Conservation (phyloP, 1,140 invertebrate species). For the Carposina sasakii region DNA sequence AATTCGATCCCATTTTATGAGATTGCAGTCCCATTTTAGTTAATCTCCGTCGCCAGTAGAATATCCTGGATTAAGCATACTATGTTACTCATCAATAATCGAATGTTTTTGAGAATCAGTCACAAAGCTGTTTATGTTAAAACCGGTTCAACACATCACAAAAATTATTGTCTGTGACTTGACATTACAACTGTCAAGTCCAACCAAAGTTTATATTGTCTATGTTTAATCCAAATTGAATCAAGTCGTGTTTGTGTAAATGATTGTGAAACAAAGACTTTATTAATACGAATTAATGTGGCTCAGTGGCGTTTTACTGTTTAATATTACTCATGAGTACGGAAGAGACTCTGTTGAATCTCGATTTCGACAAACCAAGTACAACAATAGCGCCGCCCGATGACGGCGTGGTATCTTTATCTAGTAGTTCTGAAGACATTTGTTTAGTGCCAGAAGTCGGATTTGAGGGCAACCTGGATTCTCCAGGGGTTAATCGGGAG, state of each 20-base stretch:
- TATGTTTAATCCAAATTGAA: slow-evolving; percentile 38
- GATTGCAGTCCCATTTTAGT: no score
- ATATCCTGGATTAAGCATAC: no score
- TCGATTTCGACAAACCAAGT: slow-evolving; percentile 69
- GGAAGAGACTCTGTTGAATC: slow-evolving; percentile 72
- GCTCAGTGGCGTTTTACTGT: slow-evolving; percentile 55
- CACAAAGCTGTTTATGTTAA: no score
- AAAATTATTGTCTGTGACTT: no score
- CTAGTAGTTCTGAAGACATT: slow-evolving; percentile 76
- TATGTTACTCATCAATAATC: no score
- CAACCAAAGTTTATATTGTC: no score
- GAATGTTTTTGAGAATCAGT: no score
- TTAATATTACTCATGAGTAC: slow-evolving; percentile 72
- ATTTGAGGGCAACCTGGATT: slow-evolving; percentile 81
- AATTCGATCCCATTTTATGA: no score
- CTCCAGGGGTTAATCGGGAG: slow-evolving; percentile 85
- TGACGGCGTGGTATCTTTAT: slow-evolving; percentile 71
- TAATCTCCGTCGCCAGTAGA: no score
- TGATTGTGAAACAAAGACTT: slow-evolving; percentile 68
- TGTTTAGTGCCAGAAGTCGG: slow-evolving; percentile 78
- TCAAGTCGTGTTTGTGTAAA: slow-evolving; percentile 67
- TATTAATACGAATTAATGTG: slow-evolving; percentile 67
- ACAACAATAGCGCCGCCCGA: slow-evolving; percentile 56
- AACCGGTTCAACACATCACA: no score
- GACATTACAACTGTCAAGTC: no score